Evolutionary conservation across 2,888 invertebrate genomes (phyloP).

Genomic region (Zootermopsis nevadensis): DNA sequence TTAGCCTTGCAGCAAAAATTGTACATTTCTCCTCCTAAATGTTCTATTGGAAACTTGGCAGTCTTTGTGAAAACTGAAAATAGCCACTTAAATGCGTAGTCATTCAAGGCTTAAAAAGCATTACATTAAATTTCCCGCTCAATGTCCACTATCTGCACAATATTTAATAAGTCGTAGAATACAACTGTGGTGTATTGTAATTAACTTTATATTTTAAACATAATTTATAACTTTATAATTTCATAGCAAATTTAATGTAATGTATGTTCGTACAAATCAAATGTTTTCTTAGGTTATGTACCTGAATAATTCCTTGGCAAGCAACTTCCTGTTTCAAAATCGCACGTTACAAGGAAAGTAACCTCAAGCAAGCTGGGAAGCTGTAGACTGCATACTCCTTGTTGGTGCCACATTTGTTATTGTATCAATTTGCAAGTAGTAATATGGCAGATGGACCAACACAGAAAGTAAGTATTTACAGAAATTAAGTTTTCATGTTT

Average conservation of each 20-base stretch:
- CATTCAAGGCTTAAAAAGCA: background rate
- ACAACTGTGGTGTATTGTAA: background rate
- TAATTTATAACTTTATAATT: background rate
- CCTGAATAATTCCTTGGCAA: conserved; percentile 19
- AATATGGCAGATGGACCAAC: conserved; percentile 50
- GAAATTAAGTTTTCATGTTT: background rate
- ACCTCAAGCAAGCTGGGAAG: background rate
- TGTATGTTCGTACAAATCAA: background rate
- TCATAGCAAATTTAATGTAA: background rate
- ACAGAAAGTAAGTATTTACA: conserved; percentile 48
- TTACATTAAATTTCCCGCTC: background rate
- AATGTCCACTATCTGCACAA: background rate
- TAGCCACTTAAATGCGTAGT: conserved; percentile 9
- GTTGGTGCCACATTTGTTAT: conserved; percentile 29
- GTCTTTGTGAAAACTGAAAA: conserved; percentile 1
- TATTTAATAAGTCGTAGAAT: background rate
- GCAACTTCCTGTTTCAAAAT: conserved; percentile 38
- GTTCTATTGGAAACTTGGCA: background rate
- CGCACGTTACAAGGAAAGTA: conserved; percentile 36
- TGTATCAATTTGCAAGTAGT: conserved; percentile 30
- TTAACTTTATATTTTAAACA: background rate
- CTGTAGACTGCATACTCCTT: background rate
- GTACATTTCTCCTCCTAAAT: background rate
- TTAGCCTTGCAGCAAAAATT: background rate
- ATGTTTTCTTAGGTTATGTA: background rate